These are phyloP conservation scores for Callopanchax toddi DNA, from an alignment of 2,113 vertebrate species.

Conservation along the genomic window DNA sequence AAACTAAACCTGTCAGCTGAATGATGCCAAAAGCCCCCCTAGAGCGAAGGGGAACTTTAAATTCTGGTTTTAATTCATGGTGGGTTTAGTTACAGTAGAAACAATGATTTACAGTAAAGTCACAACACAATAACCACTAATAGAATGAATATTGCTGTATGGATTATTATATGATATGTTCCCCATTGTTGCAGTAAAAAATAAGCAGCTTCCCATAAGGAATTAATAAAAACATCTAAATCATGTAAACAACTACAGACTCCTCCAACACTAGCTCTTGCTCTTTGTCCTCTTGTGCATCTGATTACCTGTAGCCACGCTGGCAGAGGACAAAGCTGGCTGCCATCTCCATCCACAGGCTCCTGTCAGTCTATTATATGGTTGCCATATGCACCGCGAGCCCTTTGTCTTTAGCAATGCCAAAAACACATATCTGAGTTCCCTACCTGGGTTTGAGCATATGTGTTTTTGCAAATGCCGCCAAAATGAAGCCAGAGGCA, in stretches of 20 bases:
- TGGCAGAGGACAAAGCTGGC: constrained; percentile 36
- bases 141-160: not conserved
- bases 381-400: constrained; percentile 54
- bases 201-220: constrained; percentile 6
- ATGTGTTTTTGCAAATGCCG: constrained; percentile 37
- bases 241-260: constrained; percentile 44
- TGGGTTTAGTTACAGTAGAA: not conserved
- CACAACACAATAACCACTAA: not conserved
- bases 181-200: not conserved
- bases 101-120: constrained; percentile 3
- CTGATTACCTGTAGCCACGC: constrained; percentile 40
- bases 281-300: constrained; percentile 30
- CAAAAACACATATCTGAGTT: constrained; percentile 29
- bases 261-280: constrained; percentile 28
- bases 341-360: constrained; percentile 33
- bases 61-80: not conserved
- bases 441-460: constrained; percentile 45
- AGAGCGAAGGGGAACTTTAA: not conserved
- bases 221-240: constrained; percentile 69
- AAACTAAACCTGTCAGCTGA: constrained; percentile 7
- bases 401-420: constrained; percentile 30
- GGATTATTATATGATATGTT: not conserved
- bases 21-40: not conserved
- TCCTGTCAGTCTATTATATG: constrained; percentile 52
- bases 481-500: constrained; percentile 35